Base-by-base conservation (phyloP, 2,888 invertebrate species). In the Girardia tigrina region DNA sequence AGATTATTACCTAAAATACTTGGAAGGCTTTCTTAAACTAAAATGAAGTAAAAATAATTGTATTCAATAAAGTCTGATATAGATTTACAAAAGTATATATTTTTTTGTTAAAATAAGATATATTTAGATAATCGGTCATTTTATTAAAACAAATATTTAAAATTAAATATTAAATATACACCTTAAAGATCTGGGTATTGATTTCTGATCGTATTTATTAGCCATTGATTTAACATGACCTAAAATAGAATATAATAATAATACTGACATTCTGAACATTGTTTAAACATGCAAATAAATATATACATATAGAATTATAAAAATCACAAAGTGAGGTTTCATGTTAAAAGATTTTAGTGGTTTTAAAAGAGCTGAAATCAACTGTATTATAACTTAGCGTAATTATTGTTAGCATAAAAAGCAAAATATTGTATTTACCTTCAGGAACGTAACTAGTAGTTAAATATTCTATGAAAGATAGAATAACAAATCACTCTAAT, bases 201-300 rank as follows among this genome's bases (percentile, higher is more conserved):
- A 56, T 56, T 56, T 56, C n/a, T 56, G 56, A 56, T 56, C 56
- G n/a, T 56, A 56, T 56, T 56, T 56, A 56, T 56, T 4, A 4
- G 56, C 56, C 56, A 56, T 56, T 56, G 56, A 20, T 56, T 56
- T 56, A 56, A 56, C 56, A 56, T 56, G 56, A 56, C 56, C 56
- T 56, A n/a, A 16, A 56, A 56, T 56, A 20, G n/a, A 16, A 56
- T n/a, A n/a, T n/a, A n/a, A n/a, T n/a, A n/a, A n/a, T n/a, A n/a
- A n/a, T n/a, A n/a, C n/a, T n/a, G n/a, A n/a, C n/a, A n/a, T n/a
- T n/a, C n/a, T n/a, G n/a, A n/a, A n/a, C n/a, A n/a, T n/a, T n/a
- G n/a, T n/a, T n/a, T n/a, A n/a, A n/a, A n/a, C n/a, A n/a, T n/a
- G n/a, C n/a, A n/a, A n/a, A n/a, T n/a, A n/a, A n/a, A n/a, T n/a